Evolutionary conservation across 2,888 invertebrate species (phyloP), one percentile per base, ranked within the genome.

Genomic region (Drosophila kambysellisi): DNA sequence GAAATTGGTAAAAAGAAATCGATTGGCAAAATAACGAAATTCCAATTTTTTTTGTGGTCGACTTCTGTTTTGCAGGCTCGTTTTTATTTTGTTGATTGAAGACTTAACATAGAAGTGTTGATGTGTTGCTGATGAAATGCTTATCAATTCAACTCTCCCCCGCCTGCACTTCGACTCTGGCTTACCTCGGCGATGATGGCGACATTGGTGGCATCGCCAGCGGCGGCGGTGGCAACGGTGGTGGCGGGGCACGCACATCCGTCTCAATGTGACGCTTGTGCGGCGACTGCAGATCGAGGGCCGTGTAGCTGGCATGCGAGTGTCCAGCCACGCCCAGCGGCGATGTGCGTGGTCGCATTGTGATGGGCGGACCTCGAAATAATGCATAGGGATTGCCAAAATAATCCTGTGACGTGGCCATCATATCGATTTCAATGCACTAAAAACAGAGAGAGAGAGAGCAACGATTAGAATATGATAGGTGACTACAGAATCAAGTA

Each of bases 301-400:
- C 85, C 7, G 85, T 76, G 67, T 85, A 85, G 1, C 72, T 68
- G 32, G 64, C 68, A 12, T 81, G 74, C 15, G 75, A 52, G 46
- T 83, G 82, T 15, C 91, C 91, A 59, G 90, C 91, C 25, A 92
- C 82, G 74, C 90, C 88, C 65, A 91, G 66, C 33, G 93, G 91
- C 50, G 92, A 92, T 60, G 91, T 92, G 3, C 91, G 88, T 33
- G 93, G 92, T 35, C 93, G 89, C 90, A 93, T 71, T 67, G 92
- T 90, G 57, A 92, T 90, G 29, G 92, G 91, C 61, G 93, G 92
- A 17, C 92, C 92, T 39, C 92, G 92, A 66, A 92, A 91, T 33
- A 92, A 86, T 39, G 92, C 91, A 81, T 93, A 93, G 50, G 93
- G 93, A 89, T 93, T 91, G 77, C 92, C 92, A 78, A 92, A 93